Evolutionary conservation across 2,113 vertebrate species (phyloP).

Genomic region (Apaloderma vittatum): DNA sequence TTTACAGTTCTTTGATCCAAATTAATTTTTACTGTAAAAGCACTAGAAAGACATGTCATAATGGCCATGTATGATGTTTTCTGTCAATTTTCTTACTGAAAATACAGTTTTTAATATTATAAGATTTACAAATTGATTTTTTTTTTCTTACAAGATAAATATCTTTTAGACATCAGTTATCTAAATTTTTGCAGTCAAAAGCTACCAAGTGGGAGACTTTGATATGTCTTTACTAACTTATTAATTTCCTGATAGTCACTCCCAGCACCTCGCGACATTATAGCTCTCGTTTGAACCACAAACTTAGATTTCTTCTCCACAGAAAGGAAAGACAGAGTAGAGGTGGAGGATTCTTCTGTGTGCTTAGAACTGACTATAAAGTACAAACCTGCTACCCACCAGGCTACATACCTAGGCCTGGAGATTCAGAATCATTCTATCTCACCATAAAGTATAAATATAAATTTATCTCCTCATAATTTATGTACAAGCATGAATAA

Average conservation of each 20-base stretch:
- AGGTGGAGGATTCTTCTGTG: background rate
- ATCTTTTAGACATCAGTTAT: background rate
- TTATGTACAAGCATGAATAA: background rate
- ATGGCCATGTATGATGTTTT: background rate
- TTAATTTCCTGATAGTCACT: background rate
- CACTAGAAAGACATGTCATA: background rate
- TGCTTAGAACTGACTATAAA: background rate
- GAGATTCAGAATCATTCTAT: background rate
- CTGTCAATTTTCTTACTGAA: background rate
- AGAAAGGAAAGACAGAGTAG: background rate
- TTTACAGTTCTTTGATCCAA: background rate
- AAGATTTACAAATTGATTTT: background rate
- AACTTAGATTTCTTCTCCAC: background rate
- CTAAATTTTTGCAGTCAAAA: background rate
- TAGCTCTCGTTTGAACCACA: background rate
- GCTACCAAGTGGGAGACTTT: background rate
- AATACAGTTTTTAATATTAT: background rate
- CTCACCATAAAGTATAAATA: background rate
- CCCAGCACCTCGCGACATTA: background rate
- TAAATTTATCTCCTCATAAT: background rate
- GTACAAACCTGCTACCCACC: background rate
- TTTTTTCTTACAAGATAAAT: background rate
- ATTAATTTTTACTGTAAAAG: background rate
- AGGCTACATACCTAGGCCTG: background rate
- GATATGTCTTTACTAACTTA: background rate